Percentiles rank a stretch among this genome's conserved stretches.
These are phyloP conservation scores for Drosophila prosaltans DNA, from an alignment of 1,140 invertebrate genomes.

Conservation along the genomic window DNA sequence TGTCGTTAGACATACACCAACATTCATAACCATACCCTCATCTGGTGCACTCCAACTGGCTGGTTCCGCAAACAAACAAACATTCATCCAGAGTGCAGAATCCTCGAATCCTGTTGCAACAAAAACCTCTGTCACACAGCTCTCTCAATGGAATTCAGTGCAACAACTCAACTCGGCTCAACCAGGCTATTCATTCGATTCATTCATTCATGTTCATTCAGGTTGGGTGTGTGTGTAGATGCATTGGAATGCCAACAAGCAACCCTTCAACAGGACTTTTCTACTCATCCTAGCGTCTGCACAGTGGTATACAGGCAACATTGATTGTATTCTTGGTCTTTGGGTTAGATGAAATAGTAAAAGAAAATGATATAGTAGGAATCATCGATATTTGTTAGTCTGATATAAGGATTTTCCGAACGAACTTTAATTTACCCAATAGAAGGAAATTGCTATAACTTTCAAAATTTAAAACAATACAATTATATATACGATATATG, in stretches of 20 bases:
- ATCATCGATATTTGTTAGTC: no score
- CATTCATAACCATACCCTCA: slow-evolving; percentile 20
- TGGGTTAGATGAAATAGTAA: no score
- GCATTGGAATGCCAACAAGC: slow-evolving; percentile 50
- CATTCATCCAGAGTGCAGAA: not conserved
- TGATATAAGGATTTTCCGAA: no score
- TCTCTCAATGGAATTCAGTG: slow-evolving; percentile 3
- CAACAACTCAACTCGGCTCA: slow-evolving; percentile 22
- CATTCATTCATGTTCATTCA: slow-evolving; percentile 34
- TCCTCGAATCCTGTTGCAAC: slow-evolving; percentile 41
- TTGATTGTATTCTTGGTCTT: no score
- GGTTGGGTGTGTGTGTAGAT: slow-evolving; percentile 28
- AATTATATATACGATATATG: no score
- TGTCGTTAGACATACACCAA: slow-evolving; percentile 53
- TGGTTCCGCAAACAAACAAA: not conserved
- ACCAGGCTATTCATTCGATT: slow-evolving; percentile 51
- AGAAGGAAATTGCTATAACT: no score
- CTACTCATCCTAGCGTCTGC: slow-evolving; percentile 5
- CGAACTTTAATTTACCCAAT: no score
- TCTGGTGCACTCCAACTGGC: not conserved
- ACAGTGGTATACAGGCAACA: slow-evolving; percentile 29
- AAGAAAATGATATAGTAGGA: no score
- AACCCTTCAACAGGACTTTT: slow-evolving; percentile 39
- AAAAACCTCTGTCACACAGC: slow-evolving; percentile 1
- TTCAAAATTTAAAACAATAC: no score